Evolutionary conservation across 64 coral and sea anemone species (phyloP).

Genomic region (Montipora cactus): DNA sequence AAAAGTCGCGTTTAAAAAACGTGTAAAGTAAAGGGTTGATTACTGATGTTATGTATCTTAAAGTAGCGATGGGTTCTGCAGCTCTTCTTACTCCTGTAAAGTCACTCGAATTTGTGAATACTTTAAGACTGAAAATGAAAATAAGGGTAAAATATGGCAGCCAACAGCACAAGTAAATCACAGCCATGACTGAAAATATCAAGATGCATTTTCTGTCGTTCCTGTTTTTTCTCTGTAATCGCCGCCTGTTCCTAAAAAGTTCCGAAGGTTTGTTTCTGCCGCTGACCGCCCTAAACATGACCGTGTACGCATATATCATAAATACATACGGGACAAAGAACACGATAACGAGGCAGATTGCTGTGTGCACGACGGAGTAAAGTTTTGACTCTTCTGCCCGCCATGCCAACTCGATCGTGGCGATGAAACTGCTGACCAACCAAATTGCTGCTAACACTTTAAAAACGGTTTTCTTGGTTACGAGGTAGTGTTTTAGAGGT

Average conservation of each 20-base stretch:
- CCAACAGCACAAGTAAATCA: conserved; percentile 11
- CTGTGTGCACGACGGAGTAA: background rate
- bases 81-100: background rate
- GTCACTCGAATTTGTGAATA: background rate
- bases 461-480: conserved; percentile 23
- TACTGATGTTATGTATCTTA: conserved; percentile 19
- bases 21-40: conserved; percentile 34
- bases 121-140: background rate
- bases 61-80: background rate
- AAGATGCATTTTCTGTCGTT: conserved; percentile 32
- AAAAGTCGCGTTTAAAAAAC: conserved; percentile 53
- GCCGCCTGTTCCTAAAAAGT: background rate
- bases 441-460: conserved; percentile 41
- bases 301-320: conserved; percentile 35
- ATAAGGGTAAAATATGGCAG: conserved; percentile 23
- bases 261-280: conserved; percentile 3
- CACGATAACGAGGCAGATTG: conserved; percentile 13
- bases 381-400: background rate
- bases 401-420: background rate
- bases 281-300: conserved; percentile 33
- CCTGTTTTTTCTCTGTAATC: background rate
- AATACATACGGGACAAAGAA: conserved; percentile 29
- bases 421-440: background rate
- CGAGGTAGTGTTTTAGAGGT: conserved; percentile 46
- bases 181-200: conserved; percentile 24